Conservation (phyloP, 2,113 vertebrate species). For the Grammomys surdaster region DNA sequence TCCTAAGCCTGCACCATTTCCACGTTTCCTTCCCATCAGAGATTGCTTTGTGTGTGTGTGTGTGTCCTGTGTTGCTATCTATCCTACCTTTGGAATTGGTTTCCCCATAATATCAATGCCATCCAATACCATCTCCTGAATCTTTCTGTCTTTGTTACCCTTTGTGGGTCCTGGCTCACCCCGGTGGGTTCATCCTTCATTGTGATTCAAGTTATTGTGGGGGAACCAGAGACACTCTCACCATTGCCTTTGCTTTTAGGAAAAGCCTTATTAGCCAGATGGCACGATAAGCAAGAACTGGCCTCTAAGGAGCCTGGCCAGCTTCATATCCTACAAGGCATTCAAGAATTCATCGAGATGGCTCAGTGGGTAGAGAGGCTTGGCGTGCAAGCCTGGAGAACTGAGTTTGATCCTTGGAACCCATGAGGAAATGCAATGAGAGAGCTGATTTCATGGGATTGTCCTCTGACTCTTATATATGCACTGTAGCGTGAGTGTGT, state of each 20-base stretch:
- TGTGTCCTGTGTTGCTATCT: background rate
- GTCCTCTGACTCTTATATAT: background rate
- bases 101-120: background rate
- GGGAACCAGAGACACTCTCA: background rate
- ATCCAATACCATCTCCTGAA: background rate
- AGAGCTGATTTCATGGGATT: background rate
- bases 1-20: background rate
- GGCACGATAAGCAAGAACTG: background rate
- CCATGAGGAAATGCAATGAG: background rate
- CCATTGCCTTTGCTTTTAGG: background rate
- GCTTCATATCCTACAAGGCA: background rate
- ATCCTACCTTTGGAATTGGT: background rate
- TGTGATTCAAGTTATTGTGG: too few species aligned
- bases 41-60: background rate
- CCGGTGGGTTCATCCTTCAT: background rate
- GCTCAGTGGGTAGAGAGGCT: background rate
- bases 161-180: background rate
- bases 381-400: background rate
- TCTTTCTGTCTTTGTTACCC: background rate
- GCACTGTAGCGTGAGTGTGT: background rate
- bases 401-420: background rate
- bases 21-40: background rate
- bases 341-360: background rate
- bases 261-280: background rate
- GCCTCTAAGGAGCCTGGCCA: background rate